A percentile compares a stretch with the other conserved stretches of the same genome.
Evolutionary conservation across 2,113 vertebrate species (phyloP).

Genomic region (Centropus bengalensis): DNA sequence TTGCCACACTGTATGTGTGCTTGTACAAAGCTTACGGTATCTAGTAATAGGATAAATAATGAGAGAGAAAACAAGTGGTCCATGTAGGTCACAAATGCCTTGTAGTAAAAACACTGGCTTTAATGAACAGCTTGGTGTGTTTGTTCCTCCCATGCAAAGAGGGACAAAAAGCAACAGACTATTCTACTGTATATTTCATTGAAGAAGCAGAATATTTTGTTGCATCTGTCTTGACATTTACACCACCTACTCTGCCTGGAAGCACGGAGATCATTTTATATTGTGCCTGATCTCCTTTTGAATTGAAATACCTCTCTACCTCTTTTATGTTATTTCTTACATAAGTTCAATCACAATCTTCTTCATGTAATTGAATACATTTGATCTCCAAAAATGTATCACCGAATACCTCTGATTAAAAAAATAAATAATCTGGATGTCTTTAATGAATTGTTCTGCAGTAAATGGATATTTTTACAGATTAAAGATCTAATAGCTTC

Average conservation of each 20-base stretch:
- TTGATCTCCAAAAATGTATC: conserved; percentile 49
- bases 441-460: conserved; percentile 49
- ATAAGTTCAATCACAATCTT: conserved; percentile 1
- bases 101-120: background rate
- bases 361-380: conserved; percentile 23
- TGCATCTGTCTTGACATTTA: background rate
- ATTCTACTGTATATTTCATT: background rate
- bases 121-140: background rate
- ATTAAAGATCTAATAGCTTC: background rate
- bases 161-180: background rate
- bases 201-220: background rate
- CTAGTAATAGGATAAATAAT: background rate
- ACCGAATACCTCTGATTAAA: conserved; percentile 3
- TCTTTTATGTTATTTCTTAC: conserved; percentile 28
- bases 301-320: background rate
- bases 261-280: background rate
- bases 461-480: conserved; percentile 5
- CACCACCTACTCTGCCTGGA: background rate
- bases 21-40: background rate
- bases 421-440: background rate
- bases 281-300: background rate
- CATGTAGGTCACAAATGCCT: background rate
- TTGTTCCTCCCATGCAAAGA: background rate
- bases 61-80: background rate
- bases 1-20: background rate